Base-by-base conservation (phyloP, 2,888 invertebrate species). In the Perizoma flavofasciatum region DNA sequence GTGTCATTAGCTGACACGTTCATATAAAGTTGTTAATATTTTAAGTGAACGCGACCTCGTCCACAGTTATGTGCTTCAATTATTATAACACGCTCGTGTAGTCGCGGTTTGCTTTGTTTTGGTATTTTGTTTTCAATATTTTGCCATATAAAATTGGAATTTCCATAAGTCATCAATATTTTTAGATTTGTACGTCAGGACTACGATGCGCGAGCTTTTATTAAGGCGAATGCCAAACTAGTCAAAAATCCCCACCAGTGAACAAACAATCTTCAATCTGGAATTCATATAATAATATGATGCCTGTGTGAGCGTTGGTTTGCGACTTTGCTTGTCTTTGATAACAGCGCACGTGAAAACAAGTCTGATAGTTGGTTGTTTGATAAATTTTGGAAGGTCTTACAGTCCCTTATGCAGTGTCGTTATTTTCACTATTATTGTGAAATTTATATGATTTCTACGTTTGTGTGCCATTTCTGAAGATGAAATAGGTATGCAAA, bases 1-100 rank as follows among this genome's bases (percentile, higher is more conserved):
- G 82, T 82, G 81, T 90, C 89, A 90, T 91, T 91, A 88, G 87
- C 85, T 84, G 88, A 83, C 85, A 86, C 84, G 86, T 88, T 84
- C 85, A 83, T 84, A 85, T 83, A 84, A 83, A 85, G 81, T 78
- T 74, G 82, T 90, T 81, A 85, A 89, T 89, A 85, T 85, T 85
- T 83, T 80, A 90, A 73, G 76, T 74, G 79, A 79, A 82, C 79
- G 79, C 83, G 82, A 80, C 82, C 83, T 77, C 81, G 83, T 78
- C 81, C 67, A 63, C 69, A 65, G 67, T 66, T 63, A 67, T 55
- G 66, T 40, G 51, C 64, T 63, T 61, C 67, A 66, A 67, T 69
- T 67, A 69, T 69, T 63, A 66, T 67, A 63, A 65, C 56, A 56
- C 55, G 59, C 55, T 43, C 41, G 46, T 46, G 57, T 56, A 48